A percentile compares a stretch with the other conserved stretches of the same genome.
phyloP scores from a whole-genome alignment of 2,888 invertebrate species.

The Diabrotica balteata region DNA sequence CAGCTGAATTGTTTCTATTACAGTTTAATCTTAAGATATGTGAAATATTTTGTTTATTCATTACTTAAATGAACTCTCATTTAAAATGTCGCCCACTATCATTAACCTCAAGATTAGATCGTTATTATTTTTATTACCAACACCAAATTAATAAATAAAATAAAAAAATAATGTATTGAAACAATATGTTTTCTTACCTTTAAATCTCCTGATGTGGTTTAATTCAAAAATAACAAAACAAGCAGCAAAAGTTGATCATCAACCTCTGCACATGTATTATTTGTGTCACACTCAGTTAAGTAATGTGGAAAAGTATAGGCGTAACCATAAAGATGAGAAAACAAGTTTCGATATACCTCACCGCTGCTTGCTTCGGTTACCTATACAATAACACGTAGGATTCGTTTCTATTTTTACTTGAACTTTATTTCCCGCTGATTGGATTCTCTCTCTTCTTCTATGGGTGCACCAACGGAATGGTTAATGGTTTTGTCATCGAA shows the following conservation, averaged over 20 bases:
- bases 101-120: too few relatives aligned
- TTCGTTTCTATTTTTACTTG: constrained; percentile 17
- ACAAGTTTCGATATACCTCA: constrained; percentile 8
- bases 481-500: constrained; percentile 1
- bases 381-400: neutral
- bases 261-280: constrained; percentile 22
- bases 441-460: neutral
- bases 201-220: too few relatives aligned
- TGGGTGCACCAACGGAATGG: constrained; percentile 7
- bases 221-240: constrained; percentile 2
- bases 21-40: too few relatives aligned
- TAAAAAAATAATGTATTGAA: too few relatives aligned
- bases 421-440: constrained; percentile 8
- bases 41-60: too few relatives aligned
- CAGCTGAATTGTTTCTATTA: too few relatives aligned
- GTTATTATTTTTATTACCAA: too few relatives aligned
- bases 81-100: too few relatives aligned
- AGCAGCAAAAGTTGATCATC: constrained; percentile 7
- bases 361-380: neutral
- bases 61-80: too few relatives aligned
- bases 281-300: constrained; percentile 22
- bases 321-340: constrained; percentile 19
- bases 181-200: too few relatives aligned
- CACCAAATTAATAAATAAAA: too few relatives aligned
- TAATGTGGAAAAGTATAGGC: constrained; percentile 23